phyloP scores from a whole-genome alignment of 1,140 invertebrate species.

The Melipona quadrifasciata region DNA sequence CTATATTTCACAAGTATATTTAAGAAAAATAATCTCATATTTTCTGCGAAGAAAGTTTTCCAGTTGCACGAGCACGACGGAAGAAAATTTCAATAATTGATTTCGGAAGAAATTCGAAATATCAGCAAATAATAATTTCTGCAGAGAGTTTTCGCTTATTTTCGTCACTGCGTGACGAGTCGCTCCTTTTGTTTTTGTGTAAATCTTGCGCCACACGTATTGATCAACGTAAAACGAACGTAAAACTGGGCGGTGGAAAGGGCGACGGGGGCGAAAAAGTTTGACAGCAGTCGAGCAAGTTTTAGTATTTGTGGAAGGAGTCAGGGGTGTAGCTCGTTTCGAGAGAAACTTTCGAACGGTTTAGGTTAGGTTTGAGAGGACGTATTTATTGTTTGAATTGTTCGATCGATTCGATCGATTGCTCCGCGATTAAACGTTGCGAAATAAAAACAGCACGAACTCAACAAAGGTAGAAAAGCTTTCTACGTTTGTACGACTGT shows the following conservation, averaged over 20 bases:
- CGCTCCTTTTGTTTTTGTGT: background rate
- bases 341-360: background rate
- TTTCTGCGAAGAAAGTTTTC: no score
- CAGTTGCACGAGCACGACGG: no score
- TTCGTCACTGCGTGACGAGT: background rate
- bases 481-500: background rate
- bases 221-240: background rate
- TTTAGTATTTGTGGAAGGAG: background rate
- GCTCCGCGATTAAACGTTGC: background rate
- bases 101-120: background rate
- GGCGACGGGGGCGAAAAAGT: background rate
- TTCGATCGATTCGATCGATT: background rate
- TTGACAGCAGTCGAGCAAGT: constrained; percentile 12
- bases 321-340: background rate
- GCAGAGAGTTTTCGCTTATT: background rate
- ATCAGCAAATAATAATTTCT: background rate
- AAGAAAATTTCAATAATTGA: background rate
- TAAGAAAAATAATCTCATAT: no score
- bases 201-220: constrained; percentile 6
- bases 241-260: background rate
- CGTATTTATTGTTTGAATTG: background rate
- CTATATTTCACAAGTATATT: no score
- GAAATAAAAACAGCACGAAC: background rate
- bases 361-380: no score
- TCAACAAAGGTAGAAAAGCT: background rate